Conservation (phyloP, 2,888 invertebrate genomes). For the Cyclophora punctaria region DNA sequence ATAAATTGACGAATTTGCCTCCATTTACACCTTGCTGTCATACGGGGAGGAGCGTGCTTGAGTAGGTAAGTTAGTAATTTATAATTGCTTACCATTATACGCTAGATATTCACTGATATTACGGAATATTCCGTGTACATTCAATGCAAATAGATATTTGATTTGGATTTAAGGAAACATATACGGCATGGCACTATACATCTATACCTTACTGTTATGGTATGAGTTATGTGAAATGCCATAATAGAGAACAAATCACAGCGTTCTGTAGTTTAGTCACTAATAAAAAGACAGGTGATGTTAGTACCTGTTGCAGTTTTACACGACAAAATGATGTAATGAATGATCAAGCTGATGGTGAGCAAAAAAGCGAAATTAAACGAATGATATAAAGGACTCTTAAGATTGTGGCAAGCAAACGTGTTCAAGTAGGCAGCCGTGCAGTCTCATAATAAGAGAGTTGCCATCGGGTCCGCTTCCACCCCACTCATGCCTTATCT, state of each 20-base stretch:
- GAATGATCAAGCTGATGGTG: conserved; percentile 12
- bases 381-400: conserved; percentile 51
- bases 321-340: too few species aligned
- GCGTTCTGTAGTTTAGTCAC: too few species aligned
- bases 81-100: conserved; percentile 56
- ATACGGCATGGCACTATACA: too few species aligned
- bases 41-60: conserved; percentile 37
- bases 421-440: conserved; percentile 66
- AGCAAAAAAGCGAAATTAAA: conserved; percentile 37
- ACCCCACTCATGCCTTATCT: conserved; percentile 43
- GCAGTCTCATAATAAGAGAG: conserved; percentile 66
- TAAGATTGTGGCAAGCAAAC: conserved; percentile 62
- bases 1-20: conserved; percentile 73
- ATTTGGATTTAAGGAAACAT: too few species aligned
- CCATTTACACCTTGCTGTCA: conserved; percentile 65
- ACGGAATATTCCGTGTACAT: too few species aligned
- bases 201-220: too few species aligned
- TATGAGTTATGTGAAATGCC: too few species aligned
- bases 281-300: too few species aligned
- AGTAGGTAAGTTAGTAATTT: conserved; percentile 54
- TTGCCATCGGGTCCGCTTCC: conserved; percentile 29
- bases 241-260: too few species aligned
- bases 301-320: too few species aligned
- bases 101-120: conserved; percentile 19
- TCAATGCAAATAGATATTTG: too few species aligned